Conservation (phyloP, 1,140 invertebrate genomes). For the Chrysopa pallens region DNA sequence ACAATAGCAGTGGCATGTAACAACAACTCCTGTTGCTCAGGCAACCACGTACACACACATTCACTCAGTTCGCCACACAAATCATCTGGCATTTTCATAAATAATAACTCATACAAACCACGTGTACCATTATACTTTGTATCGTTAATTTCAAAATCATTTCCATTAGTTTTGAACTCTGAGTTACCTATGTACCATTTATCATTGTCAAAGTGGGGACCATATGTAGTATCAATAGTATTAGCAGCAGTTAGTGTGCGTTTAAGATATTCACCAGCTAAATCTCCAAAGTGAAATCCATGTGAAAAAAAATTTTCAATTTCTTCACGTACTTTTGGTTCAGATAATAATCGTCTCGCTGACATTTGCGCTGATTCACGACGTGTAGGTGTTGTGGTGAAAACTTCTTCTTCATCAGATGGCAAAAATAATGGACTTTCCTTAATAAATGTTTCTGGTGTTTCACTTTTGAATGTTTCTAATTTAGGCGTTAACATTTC, state of each 20-base stretch:
- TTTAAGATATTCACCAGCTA: neutral
- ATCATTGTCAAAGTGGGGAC: neutral
- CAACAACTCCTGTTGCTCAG: no score
- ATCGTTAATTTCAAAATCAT: constrained; percentile 6
- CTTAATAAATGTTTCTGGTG: neutral
- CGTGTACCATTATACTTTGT: no score
- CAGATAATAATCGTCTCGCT: neutral
- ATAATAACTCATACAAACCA: no score
- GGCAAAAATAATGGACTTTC: neutral
- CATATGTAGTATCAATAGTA: constrained; percentile 1
- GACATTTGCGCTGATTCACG: neutral
- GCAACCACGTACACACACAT: no score
- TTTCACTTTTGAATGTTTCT: neutral
- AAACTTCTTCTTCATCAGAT: neutral
- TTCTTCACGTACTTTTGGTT: neutral
- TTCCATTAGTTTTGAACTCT: neutral
- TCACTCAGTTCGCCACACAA: no score
- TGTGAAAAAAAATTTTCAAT: neutral
- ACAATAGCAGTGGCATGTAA: no score
- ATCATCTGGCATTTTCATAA: no score
- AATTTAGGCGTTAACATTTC: neutral
- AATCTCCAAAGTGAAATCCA: neutral
- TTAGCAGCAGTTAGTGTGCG: neutral
- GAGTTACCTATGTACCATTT: neutral
- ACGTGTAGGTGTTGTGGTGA: neutral